Percentiles rank a stretch among this genome's conserved stretches.
Evolutionary conservation across 2,888 invertebrate genomes (phyloP).

Genomic region (Cosmorhoe ocellata): DNA sequence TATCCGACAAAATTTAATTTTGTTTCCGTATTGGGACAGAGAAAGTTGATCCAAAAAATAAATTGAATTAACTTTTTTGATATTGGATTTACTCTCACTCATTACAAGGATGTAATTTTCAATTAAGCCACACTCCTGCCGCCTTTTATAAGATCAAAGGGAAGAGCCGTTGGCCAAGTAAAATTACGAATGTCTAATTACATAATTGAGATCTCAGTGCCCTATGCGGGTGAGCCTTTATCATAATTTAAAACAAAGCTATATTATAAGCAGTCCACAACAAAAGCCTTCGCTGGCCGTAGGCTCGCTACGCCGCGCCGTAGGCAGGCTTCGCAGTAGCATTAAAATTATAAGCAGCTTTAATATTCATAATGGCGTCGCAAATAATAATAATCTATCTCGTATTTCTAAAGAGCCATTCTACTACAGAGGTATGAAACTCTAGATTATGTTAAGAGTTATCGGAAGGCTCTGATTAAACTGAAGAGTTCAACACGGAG

Average conservation of each 20-base stretch:
- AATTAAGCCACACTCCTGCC: background rate
- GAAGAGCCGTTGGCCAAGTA: too few species aligned
- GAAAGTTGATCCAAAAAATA: conserved; percentile 1
- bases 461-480: background rate
- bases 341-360: conserved; percentile 1
- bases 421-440: background rate
- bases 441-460: background rate
- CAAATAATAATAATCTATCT: background rate
- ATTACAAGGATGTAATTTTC: background rate
- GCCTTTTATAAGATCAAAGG: too few species aligned
- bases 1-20: conserved; percentile 4
- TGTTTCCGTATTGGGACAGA: background rate
- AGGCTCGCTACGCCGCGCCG: conserved; percentile 9
- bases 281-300: conserved; percentile 8
- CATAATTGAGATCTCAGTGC: background rate
- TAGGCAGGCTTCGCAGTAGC: conserved; percentile 7
- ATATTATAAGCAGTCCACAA: background rate
- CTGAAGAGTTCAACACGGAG: too few species aligned
- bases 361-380: background rate
- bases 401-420: background rate
- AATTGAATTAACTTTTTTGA: conserved; percentile 3
- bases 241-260: background rate
- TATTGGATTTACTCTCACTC: background rate
- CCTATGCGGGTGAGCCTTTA: background rate
- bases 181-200: background rate